Evolutionary conservation across 2,113 vertebrate species (phyloP).

Genomic region (Rattus rattus): DNA sequence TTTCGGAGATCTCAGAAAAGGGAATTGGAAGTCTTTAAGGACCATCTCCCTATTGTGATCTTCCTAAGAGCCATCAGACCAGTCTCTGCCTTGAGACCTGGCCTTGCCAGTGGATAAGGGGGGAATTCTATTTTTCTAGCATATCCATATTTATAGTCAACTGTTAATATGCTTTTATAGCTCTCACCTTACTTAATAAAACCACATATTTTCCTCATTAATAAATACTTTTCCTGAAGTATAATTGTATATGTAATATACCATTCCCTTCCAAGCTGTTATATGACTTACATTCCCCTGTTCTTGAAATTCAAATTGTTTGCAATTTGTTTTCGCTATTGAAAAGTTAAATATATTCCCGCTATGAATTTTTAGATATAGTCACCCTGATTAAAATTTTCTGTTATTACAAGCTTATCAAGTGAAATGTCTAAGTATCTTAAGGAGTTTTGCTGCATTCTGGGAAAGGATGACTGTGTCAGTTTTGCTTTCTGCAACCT

Average conservation of each 20-base stretch:
- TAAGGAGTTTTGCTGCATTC: not conserved
- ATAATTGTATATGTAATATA: not conserved
- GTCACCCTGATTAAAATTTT: not conserved
- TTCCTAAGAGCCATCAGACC: not conserved
- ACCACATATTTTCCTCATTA: not conserved
- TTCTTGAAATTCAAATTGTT: constrained; percentile 18
- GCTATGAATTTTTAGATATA: not conserved
- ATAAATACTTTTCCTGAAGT: constrained; percentile 2
- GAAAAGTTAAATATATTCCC: constrained; percentile 24
- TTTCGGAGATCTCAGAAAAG: constrained; percentile 1
- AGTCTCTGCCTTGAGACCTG: not conserved
- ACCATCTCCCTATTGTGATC: not conserved
- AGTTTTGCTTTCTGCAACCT: not conserved
- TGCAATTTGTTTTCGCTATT: not conserved
- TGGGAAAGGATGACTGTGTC: not conserved
- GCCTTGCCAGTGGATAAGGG: not conserved
- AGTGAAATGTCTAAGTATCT: not conserved
- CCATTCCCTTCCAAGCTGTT: constrained; percentile 4
- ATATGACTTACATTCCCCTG: not conserved
- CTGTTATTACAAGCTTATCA: not conserved
- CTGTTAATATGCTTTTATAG: not conserved
- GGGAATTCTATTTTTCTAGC: not conserved
- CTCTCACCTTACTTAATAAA: constrained; percentile 17
- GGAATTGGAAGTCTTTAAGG: not conserved
- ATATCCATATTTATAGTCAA: not conserved